Conservation (phyloP, 2,888 invertebrate genomes). For the Dusona sp. region DNA sequence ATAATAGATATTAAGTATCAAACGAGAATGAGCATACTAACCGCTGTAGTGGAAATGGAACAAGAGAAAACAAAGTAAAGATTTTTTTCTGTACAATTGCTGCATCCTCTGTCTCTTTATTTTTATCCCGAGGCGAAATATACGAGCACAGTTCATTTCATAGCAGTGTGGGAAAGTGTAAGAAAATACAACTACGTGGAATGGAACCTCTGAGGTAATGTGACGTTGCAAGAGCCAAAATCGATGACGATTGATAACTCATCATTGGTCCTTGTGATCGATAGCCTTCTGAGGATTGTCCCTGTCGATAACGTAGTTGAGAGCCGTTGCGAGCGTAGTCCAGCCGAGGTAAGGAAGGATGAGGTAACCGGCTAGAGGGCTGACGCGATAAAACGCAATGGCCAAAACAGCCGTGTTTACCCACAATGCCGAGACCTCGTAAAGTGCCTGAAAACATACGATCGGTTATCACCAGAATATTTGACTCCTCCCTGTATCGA, state of each 20-base stretch:
- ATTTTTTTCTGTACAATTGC: constrained; percentile 63
- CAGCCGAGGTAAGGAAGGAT: constrained; percentile 92
- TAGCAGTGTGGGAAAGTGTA: background rate
- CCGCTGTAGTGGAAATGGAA: constrained; percentile 63
- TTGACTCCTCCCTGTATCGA: background rate
- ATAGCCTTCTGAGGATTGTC: constrained; percentile 85
- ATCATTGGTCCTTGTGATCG: constrained; percentile 75
- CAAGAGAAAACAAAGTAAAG: constrained; percentile 58
- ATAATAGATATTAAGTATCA: background rate
- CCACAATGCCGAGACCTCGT: constrained; percentile 87
- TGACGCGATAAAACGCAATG: constrained; percentile 87
- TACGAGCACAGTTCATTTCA: background rate
- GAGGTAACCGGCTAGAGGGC: constrained; percentile 88
- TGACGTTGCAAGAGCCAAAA: background rate
- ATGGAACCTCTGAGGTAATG: background rate
- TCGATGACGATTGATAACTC: background rate
- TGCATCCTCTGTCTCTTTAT: background rate
- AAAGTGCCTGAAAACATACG: constrained; percentile 86
- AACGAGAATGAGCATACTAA: constrained; percentile 78
- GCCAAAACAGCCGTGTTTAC: constrained; percentile 87
- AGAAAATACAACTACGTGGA: constrained; percentile 1
- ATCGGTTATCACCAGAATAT: background rate
- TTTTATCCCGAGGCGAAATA: background rate
- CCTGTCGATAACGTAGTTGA: constrained; percentile 89
- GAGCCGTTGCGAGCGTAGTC: constrained; percentile 89